Evolutionary conservation across 1,140 invertebrate genomes (phyloP), one percentile per base, ranked within the genome.

Genomic region (Arctopsyche grandis): DNA sequence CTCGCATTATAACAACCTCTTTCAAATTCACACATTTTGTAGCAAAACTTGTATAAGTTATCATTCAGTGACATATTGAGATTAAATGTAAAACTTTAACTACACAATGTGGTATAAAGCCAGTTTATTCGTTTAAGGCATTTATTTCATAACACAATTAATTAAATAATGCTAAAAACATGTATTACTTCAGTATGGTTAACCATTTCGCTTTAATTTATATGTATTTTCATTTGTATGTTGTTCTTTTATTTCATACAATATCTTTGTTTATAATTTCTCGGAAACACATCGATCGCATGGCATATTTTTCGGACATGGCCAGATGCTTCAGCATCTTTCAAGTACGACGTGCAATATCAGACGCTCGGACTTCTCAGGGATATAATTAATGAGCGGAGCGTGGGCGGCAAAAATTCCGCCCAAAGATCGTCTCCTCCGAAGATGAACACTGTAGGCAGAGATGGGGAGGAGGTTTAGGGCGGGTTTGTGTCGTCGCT

Each of bases 311-410:
- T 66, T 26, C 22, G 63, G 21, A 66, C 63, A 22, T 66, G 21
- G 21, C 24, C 22, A 26, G 24, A 66, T 52, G 10, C 48, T 16
- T 52, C 24, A 22, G 24, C 63, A 26, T 66, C 10, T 66, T 22
- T 21, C 24, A 9, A 26, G 22, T 21, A 52, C 10, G 48, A 52
- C 63, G 24, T 9, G 24, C 24, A 66, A 66, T 66, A 66, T 66
- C 24, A 66, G 21, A 19, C 63, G 21, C 24, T 66, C 63, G 63
- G 63, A 66, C 24, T 66, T 16, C 10, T 3, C 12, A 66, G 24
- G 63, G 63, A 66, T 66, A n/a, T n/a, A 66, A 66, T 66, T 66
- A 66, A 66, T 66, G 63, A 66, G 63, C 10, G n/a, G 63, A 9
- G 21, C 63, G 24, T 29, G 63, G 63, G 63, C 24, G 63, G 9